phyloP scores from a whole-genome alignment of 2,888 invertebrate species.

The Chloroclystis v-ata region DNA sequence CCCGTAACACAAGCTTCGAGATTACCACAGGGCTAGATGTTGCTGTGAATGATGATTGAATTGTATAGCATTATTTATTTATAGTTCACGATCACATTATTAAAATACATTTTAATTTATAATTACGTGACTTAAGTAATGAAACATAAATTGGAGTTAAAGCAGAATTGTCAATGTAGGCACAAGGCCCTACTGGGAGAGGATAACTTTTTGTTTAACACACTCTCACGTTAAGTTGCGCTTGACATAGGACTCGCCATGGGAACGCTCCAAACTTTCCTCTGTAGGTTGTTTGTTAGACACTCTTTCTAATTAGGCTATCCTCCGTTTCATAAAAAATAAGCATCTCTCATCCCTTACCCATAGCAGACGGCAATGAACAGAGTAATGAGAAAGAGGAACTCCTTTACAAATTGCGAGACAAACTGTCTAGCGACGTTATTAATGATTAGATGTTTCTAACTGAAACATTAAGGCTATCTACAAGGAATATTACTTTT shows the following conservation, averaged over 20 bases:
- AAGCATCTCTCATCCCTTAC: constrained; percentile 39
- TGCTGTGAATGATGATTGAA: too few species aligned
- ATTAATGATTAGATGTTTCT: constrained; percentile 20
- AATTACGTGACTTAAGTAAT: constrained; percentile 25
- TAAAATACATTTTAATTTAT: constrained; percentile 11
- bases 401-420: constrained; percentile 37
- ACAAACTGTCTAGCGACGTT: constrained; percentile 33
- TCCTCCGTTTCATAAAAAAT: constrained; percentile 54
- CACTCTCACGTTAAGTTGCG: constrained; percentile 48
- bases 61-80: too few species aligned
- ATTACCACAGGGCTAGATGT: too few species aligned
- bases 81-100: too few species aligned
- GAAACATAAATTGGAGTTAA: constrained; percentile 35
- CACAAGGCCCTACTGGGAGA: constrained; percentile 34
- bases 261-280: constrained; percentile 62
- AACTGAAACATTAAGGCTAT: too few species aligned
- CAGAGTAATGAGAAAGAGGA: constrained; percentile 35
- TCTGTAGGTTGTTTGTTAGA: constrained; percentile 45
- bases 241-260: constrained; percentile 45
- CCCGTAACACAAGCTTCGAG: too few species aligned
- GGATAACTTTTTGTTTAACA: constrained; percentile 52
- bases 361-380: constrained; percentile 37
- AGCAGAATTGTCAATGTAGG: constrained; percentile 30
- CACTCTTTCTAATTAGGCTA: constrained; percentile 48
- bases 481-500: too few species aligned